Base-by-base conservation (phyloP, 2,113 vertebrate genomes). In the Cinclus mexicanus region DNA sequence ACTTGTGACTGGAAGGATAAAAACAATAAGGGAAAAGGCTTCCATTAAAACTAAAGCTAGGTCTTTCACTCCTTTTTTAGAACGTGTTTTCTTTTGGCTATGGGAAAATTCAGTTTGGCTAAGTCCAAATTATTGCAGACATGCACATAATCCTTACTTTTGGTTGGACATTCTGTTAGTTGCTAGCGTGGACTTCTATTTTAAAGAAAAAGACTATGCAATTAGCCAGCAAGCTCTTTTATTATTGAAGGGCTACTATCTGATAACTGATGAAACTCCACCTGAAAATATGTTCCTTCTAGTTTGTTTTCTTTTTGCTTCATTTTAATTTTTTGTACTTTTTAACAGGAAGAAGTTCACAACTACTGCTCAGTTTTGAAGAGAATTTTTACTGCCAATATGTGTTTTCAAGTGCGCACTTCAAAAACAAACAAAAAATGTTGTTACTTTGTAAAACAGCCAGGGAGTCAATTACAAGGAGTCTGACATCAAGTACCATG, bases 351-450 rank as follows among this genome's bases (percentile, higher is more conserved):
- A 89, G 24, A 55, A 41, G 8, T 86, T 94, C 94, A 53, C 63
- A 69, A 49, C 16, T 75, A 22, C 37, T 74, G 16, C 56, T 93
- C 50, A 29, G 6, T 90, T 83, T 87, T 88, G 61, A 88, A 47
- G 68, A 70, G 18, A 65, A 56, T 47, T 63, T 83, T 87, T 75
- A 47, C 56, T 93, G 52, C 44, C 82, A 72, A 9, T 52, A 15
- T 52, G 19, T 39, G 88, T 90, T 95, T 92, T 85, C 70, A 76
- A 94, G 60, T 37, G 59, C 76, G 80, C 44, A 84, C 57, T 95
- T 93, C 84, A 94, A 80, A 96, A 83, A 49, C 84, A 80, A 83
- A 88, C 44, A 83, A 89, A 89, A 87, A 83, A 55, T 23, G 63
- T 21, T 86, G 33, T 23, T 86, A 31, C 76, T 90, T 87, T 80